Evolutionary conservation across 2,113 vertebrate genomes (phyloP).

Genomic region (Monopterus albus): DNA sequence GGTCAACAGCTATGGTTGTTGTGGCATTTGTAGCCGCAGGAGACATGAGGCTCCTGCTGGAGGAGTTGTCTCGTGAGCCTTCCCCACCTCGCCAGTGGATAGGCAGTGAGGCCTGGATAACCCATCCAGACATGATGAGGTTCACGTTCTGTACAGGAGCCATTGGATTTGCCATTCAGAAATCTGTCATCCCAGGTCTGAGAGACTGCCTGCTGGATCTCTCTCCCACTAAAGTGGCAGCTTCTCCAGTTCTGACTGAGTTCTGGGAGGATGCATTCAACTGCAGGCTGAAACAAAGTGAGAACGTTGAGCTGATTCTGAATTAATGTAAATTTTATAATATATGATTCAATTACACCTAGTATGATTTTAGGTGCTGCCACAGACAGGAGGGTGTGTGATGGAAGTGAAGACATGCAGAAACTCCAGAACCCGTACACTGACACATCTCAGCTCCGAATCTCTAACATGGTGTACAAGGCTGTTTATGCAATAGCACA

Average conservation of each 20-base stretch:
- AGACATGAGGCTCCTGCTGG: slow-evolving; percentile 69
- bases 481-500: slow-evolving; percentile 80
- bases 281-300: slow-evolving; percentile 67
- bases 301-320: neutral
- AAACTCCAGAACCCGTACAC: slow-evolving; percentile 65
- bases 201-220: slow-evolving; percentile 73
- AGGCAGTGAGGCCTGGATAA: slow-evolving; percentile 77
- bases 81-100: slow-evolving; percentile 76
- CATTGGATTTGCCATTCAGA: slow-evolving; percentile 70
- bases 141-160: slow-evolving; percentile 63
- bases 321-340: no score
- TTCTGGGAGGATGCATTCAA: slow-evolving; percentile 78
- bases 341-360: no score
- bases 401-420: slow-evolving; percentile 70
- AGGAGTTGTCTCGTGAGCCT: slow-evolving; percentile 60
- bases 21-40: slow-evolving; percentile 67
- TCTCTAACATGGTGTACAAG: slow-evolving; percentile 80
- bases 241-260: slow-evolving; percentile 64
- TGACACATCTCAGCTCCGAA: slow-evolving; percentile 76
- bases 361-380: slow-evolving; percentile 7
- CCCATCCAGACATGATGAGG: slow-evolving; percentile 54
- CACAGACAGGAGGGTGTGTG: slow-evolving; percentile 34
- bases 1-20: slow-evolving; percentile 74
- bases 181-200: slow-evolving; percentile 74
- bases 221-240: slow-evolving; percentile 40